These are phyloP conservation scores for Myotis brandtii DNA, from an alignment of 2,113 vertebrate species.

Conservation along the genomic window DNA sequence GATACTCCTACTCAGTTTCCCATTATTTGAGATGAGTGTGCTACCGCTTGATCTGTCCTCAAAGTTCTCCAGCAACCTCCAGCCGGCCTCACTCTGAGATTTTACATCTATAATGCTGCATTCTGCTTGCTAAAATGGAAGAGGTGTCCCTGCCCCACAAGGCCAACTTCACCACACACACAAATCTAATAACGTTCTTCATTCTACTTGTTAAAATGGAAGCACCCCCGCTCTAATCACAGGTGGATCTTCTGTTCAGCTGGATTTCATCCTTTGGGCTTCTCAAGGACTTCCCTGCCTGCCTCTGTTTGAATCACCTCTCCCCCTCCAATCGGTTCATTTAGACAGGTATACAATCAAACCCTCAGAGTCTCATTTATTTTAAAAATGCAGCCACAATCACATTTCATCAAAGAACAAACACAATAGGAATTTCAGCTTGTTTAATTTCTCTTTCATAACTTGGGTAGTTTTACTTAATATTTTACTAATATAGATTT, in stretches of 20 bases:
- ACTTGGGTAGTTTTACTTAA: background rate
- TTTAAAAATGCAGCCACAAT: background rate
- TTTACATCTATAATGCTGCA: background rate
- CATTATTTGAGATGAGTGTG: background rate
- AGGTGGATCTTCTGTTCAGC: background rate
- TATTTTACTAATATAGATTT: background rate
- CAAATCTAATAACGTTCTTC: background rate
- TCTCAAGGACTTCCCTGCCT: background rate
- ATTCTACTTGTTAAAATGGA: background rate
- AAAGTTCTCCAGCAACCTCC: background rate
- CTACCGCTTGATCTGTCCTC: background rate
- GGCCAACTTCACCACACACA: background rate
- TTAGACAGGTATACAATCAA: background rate
- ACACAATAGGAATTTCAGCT: background rate
- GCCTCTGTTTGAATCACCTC: fast-evolving
- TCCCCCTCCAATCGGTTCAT: background rate
- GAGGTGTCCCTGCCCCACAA: background rate
- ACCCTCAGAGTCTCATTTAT: background rate
- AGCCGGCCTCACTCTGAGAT: background rate
- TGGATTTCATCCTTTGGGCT: background rate
- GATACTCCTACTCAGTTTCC: background rate
- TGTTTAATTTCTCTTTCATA: background rate
- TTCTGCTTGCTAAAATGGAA: background rate
- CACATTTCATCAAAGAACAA: background rate
- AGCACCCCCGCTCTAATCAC: background rate